Percentiles rank a stretch among this genome's conserved stretches.
Conservation (phyloP, 2,113 vertebrate genomes). For the Lontra canadensis region DNA sequence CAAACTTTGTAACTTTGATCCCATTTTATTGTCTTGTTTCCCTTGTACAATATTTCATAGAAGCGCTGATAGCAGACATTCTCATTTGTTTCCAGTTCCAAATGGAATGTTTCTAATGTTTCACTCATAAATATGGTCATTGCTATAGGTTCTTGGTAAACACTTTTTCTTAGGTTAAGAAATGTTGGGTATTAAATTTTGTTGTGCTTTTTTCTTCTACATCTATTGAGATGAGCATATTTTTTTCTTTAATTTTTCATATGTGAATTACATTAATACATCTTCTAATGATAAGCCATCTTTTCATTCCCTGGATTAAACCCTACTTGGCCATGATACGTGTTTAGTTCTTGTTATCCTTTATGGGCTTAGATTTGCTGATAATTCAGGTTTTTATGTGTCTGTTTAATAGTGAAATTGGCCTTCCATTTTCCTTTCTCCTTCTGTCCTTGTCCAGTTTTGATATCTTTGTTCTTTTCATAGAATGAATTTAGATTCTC, state of each 20-base stretch:
- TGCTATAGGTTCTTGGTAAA: neutral
- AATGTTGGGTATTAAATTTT: neutral
- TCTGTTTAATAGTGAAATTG: conserved; percentile 14
- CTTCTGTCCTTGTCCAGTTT: neutral
- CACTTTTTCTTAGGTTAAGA: neutral
- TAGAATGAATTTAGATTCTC: neutral
- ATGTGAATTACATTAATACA: neutral
- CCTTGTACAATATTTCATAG: neutral
- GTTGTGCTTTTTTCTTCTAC: neutral
- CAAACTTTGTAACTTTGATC: neutral
- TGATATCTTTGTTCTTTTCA: conserved; percentile 2
- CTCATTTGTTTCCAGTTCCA: neutral
- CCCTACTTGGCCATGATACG: neutral
- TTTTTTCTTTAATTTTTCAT: neutral
- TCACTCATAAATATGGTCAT: neutral
- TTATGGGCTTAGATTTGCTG: neutral
- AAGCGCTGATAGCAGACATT: neutral
- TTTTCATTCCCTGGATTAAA: neutral
- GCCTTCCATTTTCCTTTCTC: neutral
- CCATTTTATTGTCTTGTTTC: neutral
- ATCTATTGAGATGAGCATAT: neutral
- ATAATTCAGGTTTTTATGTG: neutral
- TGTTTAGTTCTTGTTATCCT: neutral
- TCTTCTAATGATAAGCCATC: conserved; percentile 8
- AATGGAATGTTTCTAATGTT: neutral